These are phyloP conservation scores for Eilema sororculum DNA, from an alignment of 2,888 invertebrate species.

Conservation along the genomic window DNA sequence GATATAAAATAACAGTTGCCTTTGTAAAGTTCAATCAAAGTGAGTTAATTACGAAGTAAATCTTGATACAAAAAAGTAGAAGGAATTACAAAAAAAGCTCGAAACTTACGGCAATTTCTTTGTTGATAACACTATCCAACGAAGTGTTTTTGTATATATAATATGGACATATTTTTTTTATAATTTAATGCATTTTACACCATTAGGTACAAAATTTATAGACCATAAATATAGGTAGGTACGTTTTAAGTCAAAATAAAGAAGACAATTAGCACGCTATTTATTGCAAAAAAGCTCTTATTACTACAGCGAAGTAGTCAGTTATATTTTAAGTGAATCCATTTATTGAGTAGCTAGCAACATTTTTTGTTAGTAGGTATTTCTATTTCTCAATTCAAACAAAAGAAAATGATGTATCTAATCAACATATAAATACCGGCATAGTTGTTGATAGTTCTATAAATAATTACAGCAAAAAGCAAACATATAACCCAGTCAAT, in stretches of 20 bases:
- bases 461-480: conserved; percentile 37
- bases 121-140: neutral
- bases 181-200: neutral
- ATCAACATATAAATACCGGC: conserved; percentile 2
- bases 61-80: conserved; percentile 1
- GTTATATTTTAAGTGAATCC: neutral
- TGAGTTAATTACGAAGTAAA: conserved; percentile 1
- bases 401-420: neutral
- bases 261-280: neutral
- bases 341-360: neutral
- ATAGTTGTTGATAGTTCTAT: conserved; percentile 2
- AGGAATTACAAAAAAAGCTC: neutral
- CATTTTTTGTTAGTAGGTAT: neutral
- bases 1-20: neutral
- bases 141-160: neutral
- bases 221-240: no score
- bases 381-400: neutral
- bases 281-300: neutral
- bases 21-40: neutral
- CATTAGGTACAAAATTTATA: no score
- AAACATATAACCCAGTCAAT: conserved; percentile 37
- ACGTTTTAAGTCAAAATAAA: neutral
- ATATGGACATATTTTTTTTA: neutral
- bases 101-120: neutral
- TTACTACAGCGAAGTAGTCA: neutral